Percentiles rank a stretch among this genome's conserved stretches.
These are phyloP conservation scores for Gila robusta DNA, from an alignment of 2,797 vertebrate genomes.

Conservation along the genomic window DNA sequence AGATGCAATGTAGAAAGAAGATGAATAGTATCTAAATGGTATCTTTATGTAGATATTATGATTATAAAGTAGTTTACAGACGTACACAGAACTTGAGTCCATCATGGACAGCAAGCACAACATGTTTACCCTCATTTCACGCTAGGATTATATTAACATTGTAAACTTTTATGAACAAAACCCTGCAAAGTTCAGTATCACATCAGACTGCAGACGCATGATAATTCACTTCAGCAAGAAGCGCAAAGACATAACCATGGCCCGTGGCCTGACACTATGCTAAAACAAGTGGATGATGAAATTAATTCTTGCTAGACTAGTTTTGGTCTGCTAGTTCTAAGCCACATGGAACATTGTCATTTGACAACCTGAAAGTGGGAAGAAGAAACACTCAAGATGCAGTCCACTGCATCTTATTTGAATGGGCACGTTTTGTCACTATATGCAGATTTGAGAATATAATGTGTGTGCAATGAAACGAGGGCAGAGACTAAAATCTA, in stretches of 20 bases:
- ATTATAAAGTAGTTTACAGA: not conserved
- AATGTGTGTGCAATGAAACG: conserved; percentile 7
- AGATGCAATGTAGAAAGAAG: not conserved
- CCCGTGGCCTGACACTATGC: not conserved
- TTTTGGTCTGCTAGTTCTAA: conserved; percentile 26
- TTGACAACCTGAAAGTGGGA: conserved; percentile 14
- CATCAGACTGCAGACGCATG: conserved; percentile 8
- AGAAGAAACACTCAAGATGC: conserved; percentile 7
- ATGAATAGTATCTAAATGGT: not conserved
- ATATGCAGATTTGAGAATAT: conserved; percentile 2
- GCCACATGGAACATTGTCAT: conserved; percentile 17
- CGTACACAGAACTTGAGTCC: not conserved
- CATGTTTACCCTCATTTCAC: not conserved
- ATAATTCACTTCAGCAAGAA: conserved; percentile 1
- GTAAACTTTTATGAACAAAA: conserved; percentile 9
- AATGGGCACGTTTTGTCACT: not conserved
- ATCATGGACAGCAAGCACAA: not conserved
- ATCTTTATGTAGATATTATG: conserved; percentile 1
- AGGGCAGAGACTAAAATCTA: conserved; percentile 12
- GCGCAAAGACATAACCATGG: not conserved
- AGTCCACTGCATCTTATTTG: conserved; percentile 17
- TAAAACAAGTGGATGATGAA: conserved; percentile 36
- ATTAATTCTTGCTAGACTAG: conserved; percentile 16
- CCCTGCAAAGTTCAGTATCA: not conserved
- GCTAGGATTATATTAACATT: not conserved